Evolutionary conservation across 2,888 invertebrate genomes (phyloP).

Genomic region (Platycnemis pennipes): DNA sequence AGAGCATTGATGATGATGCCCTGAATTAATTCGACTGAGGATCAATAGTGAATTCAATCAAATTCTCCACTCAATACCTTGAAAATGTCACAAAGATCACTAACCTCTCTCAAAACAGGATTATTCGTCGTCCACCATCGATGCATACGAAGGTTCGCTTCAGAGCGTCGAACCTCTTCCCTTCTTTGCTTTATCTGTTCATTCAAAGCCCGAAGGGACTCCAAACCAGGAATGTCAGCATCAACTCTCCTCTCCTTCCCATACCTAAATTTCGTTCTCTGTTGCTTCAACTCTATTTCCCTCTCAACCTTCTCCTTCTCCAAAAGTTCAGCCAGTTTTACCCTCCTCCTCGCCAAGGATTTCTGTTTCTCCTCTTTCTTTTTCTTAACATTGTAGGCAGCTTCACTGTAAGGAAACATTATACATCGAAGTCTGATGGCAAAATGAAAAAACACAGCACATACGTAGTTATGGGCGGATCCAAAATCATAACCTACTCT

Average conservation of each 20-base stretch:
- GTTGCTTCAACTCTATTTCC: constrained; percentile 52
- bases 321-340: constrained; percentile 24
- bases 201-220: neutral
- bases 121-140: constrained; percentile 48
- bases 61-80: no score
- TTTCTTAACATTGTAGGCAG: neutral
- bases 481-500: neutral
- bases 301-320: constrained; percentile 30
- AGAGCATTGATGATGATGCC: neutral
- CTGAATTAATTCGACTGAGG: no score
- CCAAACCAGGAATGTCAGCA: constrained; percentile 12
- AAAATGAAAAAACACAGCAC: neutral
- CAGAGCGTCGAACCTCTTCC: constrained; percentile 36
- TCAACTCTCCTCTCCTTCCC: constrained; percentile 31
- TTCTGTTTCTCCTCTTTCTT: constrained; percentile 8
- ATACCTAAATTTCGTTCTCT: constrained; percentile 8
- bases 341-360: neutral
- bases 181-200: constrained; percentile 19
- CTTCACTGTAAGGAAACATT: neutral
- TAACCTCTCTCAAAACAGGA: constrained; percentile 55
- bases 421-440: neutral
- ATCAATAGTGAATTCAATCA: no score
- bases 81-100: no score
- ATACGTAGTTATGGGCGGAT: neutral
- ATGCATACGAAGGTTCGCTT: constrained; percentile 38